These are phyloP conservation scores for Campylomormyrus tamandua DNA, from an alignment of 2,113 vertebrate genomes.

Conservation along the genomic window DNA sequence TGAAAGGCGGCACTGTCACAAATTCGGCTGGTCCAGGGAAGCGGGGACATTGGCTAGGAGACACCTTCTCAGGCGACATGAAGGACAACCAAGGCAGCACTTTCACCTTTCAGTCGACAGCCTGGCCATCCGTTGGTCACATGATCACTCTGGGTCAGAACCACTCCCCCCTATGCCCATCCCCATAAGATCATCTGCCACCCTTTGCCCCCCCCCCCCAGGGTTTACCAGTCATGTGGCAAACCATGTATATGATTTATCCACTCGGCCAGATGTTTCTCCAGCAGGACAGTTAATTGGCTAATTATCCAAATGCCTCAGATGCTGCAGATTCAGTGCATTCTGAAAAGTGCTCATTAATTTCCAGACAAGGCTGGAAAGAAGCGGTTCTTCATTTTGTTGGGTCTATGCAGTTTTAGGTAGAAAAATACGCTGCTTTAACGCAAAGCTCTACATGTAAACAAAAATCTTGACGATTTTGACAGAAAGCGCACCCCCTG, in stretches of 20 bases:
- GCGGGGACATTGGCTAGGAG: not conserved
- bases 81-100: not conserved
- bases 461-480: not conserved
- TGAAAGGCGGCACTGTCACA: not conserved
- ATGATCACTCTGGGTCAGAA: not conserved
- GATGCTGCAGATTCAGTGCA: not conserved
- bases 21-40: not conserved
- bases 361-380: not conserved
- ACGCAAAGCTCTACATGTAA: not conserved
- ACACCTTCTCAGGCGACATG: not conserved
- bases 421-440: not conserved
- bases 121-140: not conserved
- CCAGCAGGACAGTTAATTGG: not conserved
- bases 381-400: not conserved
- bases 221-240: not conserved
- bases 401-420: not conserved
- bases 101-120: not conserved
- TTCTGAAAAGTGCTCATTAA: conserved; percentile 1
- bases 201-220: not conserved
- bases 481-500: not conserved
- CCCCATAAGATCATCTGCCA: not conserved
- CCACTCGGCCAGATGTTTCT: not conserved
- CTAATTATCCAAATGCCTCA: not conserved
- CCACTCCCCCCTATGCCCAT: not conserved
- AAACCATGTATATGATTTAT: not conserved